Evolutionary conservation across 2,888 invertebrate species (phyloP).

Genomic region (Mesorhabditis spiculigera): DNA sequence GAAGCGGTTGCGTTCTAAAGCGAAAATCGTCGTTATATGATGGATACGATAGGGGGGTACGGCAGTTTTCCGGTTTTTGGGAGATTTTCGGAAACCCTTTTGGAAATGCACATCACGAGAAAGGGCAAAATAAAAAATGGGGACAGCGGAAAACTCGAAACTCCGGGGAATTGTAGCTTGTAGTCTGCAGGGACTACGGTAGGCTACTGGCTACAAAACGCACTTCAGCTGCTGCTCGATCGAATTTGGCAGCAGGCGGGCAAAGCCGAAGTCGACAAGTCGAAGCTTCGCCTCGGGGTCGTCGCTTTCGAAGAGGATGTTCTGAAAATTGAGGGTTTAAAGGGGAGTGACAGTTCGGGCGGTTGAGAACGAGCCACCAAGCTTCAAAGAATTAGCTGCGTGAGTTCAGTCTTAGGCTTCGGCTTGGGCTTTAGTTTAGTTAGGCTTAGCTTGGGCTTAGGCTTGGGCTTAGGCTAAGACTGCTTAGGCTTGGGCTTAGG

Average conservation of each 20-base stretch:
- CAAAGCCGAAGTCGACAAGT: slow-evolving; percentile 94
- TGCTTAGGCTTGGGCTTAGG: too few relatives aligned
- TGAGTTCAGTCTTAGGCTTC: too few relatives aligned
- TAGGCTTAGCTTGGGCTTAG: too few relatives aligned
- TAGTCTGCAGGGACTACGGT: too few relatives aligned
- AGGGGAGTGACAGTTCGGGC: slow-evolving; percentile 59
- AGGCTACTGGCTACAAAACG: slow-evolving; percentile 11
- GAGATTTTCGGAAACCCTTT: too few relatives aligned
- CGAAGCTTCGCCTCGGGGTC: slow-evolving; percentile 71
- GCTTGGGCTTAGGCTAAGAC: too few relatives aligned
- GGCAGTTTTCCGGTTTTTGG: too few relatives aligned
- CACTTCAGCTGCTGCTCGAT: slow-evolving; percentile 46
- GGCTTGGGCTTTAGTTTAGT: too few relatives aligned
- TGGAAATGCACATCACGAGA: too few relatives aligned
- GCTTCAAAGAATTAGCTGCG: neutral
- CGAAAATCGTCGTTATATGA: neutral
- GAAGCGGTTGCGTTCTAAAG: slow-evolving; percentile 17
- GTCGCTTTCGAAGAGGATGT: slow-evolving; percentile 70
- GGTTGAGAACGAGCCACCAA: neutral
- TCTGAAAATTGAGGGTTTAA: slow-evolving; percentile 63
- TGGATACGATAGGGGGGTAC: neutral
- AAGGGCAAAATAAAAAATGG: too few relatives aligned
- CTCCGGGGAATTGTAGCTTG: too few relatives aligned
- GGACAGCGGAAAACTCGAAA: too few relatives aligned
- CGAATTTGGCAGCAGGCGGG: slow-evolving; percentile 69